Conservation (phyloP, 2,888 invertebrate species). For the Campoplex capitator region DNA sequence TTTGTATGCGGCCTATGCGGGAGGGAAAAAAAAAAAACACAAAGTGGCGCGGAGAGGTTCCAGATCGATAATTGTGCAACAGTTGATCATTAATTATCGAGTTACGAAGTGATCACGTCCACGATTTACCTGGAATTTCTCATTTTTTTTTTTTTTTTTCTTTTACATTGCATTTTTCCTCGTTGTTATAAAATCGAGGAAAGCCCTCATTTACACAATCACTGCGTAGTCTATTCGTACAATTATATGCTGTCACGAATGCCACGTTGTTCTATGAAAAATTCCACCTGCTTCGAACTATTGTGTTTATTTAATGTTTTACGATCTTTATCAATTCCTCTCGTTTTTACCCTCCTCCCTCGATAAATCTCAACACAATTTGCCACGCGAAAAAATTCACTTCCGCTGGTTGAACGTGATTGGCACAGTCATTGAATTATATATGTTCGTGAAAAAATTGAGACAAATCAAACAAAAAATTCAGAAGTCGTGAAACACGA, state of each 20-base stretch:
- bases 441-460: no score
- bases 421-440: neutral
- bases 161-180: constrained; percentile 30
- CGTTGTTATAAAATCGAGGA: constrained; percentile 12
- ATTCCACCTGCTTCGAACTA: constrained; percentile 31
- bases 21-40: neutral
- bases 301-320: neutral
- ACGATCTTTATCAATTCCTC: constrained; percentile 4
- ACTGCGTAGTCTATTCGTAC: constrained; percentile 28
- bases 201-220: constrained; percentile 31
- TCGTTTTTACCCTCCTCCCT: neutral
- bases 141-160: neutral
- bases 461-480: neutral
- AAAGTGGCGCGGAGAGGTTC: neutral
- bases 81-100: neutral
- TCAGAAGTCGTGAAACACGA: neutral
- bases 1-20: neutral
- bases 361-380: neutral
- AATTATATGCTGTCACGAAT: neutral
- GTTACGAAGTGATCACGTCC: neutral
- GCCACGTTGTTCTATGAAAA: constrained; percentile 21
- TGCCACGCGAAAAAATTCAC: neutral
- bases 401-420: neutral
- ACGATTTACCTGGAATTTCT: constrained; percentile 19
- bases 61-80: constrained; percentile 8